A percentile compares a stretch with the other conserved stretches of the same genome.
phyloP scores from a whole-genome alignment of 2,797 vertebrate species.

The Halcyon leucocephala region DNA sequence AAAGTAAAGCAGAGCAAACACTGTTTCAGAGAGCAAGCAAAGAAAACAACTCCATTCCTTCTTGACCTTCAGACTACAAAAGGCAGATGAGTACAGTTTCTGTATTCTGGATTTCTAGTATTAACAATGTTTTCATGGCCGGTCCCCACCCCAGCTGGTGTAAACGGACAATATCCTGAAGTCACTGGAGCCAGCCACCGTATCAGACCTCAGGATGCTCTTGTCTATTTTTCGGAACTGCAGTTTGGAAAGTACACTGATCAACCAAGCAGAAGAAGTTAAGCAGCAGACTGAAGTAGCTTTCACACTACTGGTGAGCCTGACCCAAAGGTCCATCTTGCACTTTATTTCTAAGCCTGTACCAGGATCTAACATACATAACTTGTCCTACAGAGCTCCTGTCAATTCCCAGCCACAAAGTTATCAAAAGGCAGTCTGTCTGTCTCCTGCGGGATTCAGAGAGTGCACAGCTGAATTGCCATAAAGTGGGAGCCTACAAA shows the following conservation, averaged over 20 bases:
- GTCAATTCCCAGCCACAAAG: not conserved
- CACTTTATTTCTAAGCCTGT: not conserved
- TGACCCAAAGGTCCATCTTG: not conserved
- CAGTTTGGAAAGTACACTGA: not conserved
- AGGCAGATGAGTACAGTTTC: not conserved
- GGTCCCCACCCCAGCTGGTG: not conserved
- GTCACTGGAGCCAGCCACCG: not conserved
- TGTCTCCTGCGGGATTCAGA: not conserved
- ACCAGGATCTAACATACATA: accelerated
- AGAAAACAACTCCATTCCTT: not conserved
- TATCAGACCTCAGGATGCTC: not conserved
- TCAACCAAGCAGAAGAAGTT: not conserved
- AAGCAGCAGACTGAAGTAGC: not conserved
- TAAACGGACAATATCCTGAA: not conserved
- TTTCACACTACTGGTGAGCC: accelerated
- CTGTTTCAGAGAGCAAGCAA: not conserved
- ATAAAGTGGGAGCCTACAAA: not conserved
- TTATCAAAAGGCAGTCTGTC: accelerated
- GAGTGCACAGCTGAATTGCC: not conserved
- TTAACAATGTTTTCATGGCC: not conserved
- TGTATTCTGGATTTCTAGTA: not conserved
- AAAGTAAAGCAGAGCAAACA: slow-evolving; percentile 9
- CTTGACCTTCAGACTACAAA: not conserved
- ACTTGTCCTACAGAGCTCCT: not conserved
- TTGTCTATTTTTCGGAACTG: not conserved